Base-by-base conservation (phyloP, 2,888 invertebrate genomes). In the Zaprionus bogoriensis region DNA sequence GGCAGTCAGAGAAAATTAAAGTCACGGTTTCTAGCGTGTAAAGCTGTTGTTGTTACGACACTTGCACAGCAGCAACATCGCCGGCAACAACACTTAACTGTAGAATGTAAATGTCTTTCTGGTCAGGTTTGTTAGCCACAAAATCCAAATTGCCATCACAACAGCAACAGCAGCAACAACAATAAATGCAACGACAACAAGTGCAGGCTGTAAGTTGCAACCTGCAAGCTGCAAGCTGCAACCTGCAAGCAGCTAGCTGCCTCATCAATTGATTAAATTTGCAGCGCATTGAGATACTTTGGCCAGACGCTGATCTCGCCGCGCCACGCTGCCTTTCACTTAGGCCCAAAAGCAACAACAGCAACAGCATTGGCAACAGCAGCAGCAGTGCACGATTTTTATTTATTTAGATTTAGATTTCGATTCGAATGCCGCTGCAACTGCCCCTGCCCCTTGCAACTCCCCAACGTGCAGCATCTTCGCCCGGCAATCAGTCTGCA, bases 11-110 rank as follows among this genome's bases (percentile, higher is more conserved):
- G 78, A 74, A 87, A 87, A 87, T 87, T 87, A 80, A 88, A 87
- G 87, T 87, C 87, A 87, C 87, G 87, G 87, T 84, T 86, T 87
- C 71, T 67, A 76, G 80, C 86, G 87, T 88, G 87, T 85, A 87
- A 87, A 87, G 84, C 53, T 76, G 68, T 47, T 72, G 73, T 60
- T 66, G 70, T 63, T 76, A 68, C 71, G 77, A 77, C 76, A 77
- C 76, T 76, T 76, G 76, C 77, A 39, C 57, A 52, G 42, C 48
- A 74, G 58, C 73, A 70, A 27, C 63, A 73, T 32, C 68, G 60
- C 17, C 61, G 61, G 12, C 45, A 57, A 22, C 71, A 67, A 63
- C 65, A 78, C 51, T 67, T 64, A 77, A 68, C 69, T 60, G 80
- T 85, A 82, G 82, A 82, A 82, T 85, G 83, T 82, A 82, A 82